phyloP scores from a whole-genome alignment of 2,113 vertebrate species.

The Alces alces region DNA sequence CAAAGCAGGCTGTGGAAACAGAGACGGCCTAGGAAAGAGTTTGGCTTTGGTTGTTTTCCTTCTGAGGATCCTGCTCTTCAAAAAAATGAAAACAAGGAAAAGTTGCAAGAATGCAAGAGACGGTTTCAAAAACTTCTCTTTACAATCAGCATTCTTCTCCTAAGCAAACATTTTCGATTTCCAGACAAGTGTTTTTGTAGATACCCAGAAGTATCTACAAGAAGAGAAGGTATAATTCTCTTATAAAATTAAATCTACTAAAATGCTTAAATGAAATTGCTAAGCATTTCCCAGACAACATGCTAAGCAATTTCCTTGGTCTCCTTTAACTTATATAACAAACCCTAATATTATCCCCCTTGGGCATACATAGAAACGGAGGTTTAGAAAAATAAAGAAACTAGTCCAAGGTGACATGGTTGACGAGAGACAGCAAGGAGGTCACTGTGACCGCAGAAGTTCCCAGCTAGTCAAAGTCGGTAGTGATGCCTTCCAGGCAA shows the following conservation, averaged over 20 bases:
- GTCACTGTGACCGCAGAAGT: neutral
- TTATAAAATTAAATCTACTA: neutral
- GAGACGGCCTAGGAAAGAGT: neutral
- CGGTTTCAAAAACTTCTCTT: neutral
- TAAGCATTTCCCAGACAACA: neutral
- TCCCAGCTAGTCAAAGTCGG: neutral
- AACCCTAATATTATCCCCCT: neutral
- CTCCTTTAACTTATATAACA: neutral
- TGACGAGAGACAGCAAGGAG: neutral
- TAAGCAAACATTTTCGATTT: neutral
- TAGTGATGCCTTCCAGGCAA: neutral
- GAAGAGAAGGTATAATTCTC: neutral
- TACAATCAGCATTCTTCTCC: neutral
- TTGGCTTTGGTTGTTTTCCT: neutral
- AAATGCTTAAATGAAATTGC: neutral
- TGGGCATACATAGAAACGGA: neutral
- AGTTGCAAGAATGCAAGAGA: neutral
- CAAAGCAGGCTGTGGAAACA: neutral
- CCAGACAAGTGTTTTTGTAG: neutral
- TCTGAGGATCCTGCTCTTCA: neutral
- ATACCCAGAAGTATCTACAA: neutral
- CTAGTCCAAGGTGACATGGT: neutral
- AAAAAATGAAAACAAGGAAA: neutral
- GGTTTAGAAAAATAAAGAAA: neutral
- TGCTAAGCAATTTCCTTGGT: neutral